phyloP scores from a whole-genome alignment of 2,113 vertebrate genomes.

The Pseudopodoces humilis region DNA sequence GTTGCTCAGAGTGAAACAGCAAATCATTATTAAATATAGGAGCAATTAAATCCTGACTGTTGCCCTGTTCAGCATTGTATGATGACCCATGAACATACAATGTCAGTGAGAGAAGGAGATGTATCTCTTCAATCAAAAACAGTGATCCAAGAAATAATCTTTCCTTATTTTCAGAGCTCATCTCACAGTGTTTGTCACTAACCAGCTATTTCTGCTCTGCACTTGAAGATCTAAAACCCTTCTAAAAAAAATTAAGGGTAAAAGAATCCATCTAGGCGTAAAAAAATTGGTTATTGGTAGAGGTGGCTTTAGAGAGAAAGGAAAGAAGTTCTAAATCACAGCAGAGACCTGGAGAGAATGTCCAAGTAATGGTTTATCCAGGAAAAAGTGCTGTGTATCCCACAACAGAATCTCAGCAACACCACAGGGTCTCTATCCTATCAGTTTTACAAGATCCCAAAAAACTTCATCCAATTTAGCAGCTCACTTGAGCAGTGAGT shows the following conservation, averaged over 20 bases:
- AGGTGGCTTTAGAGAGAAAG: neutral
- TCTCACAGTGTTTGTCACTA: neutral
- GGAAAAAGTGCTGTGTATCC: neutral
- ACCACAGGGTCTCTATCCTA: accelerated
- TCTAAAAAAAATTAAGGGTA: neutral
- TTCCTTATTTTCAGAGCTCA: neutral
- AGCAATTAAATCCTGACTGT: neutral
- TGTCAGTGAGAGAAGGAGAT: neutral
- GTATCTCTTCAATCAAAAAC: neutral
- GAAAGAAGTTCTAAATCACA: neutral
- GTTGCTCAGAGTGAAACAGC: neutral
- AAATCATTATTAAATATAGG: neutral
- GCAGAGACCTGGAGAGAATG: neutral
- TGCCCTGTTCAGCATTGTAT: neutral
- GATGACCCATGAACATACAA: neutral
- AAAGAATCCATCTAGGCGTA: neutral
- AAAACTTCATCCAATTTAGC: neutral
- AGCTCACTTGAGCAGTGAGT: neutral
- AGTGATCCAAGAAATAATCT: neutral
- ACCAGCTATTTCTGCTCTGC: neutral
- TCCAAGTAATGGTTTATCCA: neutral
- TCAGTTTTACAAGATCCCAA: neutral
- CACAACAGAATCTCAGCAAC: neutral
- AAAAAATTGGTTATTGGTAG: neutral
- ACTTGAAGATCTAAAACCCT: neutral